Conservation (phyloP, 1,140 invertebrate genomes). For the Acromyrmex heyeri region DNA sequence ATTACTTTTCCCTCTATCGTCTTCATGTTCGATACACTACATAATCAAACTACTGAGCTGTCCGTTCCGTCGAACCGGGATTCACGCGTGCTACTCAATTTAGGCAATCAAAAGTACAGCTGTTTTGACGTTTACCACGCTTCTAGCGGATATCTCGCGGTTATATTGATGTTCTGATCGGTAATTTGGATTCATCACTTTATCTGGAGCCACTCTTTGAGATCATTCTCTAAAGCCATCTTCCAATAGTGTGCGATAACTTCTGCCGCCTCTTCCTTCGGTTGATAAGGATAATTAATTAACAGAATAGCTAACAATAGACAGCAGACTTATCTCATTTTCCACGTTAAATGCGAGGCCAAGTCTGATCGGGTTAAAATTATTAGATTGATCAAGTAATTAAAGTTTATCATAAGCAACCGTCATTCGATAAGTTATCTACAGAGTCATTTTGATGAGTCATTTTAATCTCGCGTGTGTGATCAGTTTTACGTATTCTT, state of each 20-base stretch:
- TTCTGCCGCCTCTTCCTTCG: neutral
- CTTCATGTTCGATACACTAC: slow-evolving; percentile 75
- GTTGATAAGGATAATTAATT: neutral
- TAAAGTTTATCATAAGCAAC: neutral
- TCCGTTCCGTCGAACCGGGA: neutral
- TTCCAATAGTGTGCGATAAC: neutral
- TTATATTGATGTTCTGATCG: slow-evolving; percentile 20
- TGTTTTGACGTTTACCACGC: slow-evolving; percentile 38
- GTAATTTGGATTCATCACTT: neutral
- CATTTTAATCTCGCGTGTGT: neutral
- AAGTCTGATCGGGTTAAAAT: neutral
- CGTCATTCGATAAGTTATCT: slow-evolving; percentile 38
- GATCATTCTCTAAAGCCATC: neutral
- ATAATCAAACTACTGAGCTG: slow-evolving; percentile 33
- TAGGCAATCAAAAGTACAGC: neutral
- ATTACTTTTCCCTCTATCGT: slow-evolving; percentile 94
- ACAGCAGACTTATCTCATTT: neutral
- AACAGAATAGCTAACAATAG: neutral
- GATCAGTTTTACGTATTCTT: neutral
- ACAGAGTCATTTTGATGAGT: neutral
- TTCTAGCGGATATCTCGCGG: neutral
- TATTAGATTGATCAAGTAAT: neutral
- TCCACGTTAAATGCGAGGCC: neutral
- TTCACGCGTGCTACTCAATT: neutral
- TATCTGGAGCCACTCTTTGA: neutral